phyloP scores from a whole-genome alignment of 2,113 vertebrate species.

The Malurus elegans region DNA sequence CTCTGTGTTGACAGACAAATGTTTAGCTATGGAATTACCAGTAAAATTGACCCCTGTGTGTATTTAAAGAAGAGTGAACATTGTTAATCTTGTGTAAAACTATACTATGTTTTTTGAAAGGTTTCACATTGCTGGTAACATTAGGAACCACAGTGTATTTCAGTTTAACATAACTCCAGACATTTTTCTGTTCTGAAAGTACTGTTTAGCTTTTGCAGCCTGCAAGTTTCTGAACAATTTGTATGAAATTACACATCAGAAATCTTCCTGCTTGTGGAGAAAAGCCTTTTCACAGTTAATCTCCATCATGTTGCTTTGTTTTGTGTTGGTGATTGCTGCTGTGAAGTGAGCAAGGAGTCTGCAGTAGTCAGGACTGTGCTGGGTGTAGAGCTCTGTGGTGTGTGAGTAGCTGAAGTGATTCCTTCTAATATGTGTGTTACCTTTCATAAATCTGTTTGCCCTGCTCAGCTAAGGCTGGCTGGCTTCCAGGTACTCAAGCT shows the following conservation, averaged over 20 bases:
- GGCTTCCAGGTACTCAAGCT: constrained; percentile 29
- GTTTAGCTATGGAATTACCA: neutral
- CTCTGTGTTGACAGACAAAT: neutral
- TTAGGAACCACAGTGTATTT: neutral
- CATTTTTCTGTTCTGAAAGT: neutral
- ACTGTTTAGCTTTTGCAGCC: neutral
- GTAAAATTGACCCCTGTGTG: neutral
- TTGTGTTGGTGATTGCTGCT: neutral
- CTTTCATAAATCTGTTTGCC: constrained; percentile 48
- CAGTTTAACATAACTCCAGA: neutral
- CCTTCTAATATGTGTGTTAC: constrained; percentile 16
- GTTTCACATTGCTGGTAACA: neutral
- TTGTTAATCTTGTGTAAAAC: neutral
- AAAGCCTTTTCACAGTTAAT: neutral
- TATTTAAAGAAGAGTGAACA: neutral
- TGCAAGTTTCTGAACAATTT: neutral
- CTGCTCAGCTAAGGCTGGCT: constrained; percentile 19
- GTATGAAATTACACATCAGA: neutral
- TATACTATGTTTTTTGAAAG: neutral
- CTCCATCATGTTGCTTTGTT: neutral
- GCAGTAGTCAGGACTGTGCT: neutral
- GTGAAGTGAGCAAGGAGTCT: neutral
- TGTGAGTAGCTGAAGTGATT: neutral
- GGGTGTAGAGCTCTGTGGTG: neutral
- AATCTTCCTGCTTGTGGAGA: neutral